These are phyloP conservation scores for Tapirus terrestris DNA, from an alignment of 2,113 vertebrate species.

Conservation along the genomic window DNA sequence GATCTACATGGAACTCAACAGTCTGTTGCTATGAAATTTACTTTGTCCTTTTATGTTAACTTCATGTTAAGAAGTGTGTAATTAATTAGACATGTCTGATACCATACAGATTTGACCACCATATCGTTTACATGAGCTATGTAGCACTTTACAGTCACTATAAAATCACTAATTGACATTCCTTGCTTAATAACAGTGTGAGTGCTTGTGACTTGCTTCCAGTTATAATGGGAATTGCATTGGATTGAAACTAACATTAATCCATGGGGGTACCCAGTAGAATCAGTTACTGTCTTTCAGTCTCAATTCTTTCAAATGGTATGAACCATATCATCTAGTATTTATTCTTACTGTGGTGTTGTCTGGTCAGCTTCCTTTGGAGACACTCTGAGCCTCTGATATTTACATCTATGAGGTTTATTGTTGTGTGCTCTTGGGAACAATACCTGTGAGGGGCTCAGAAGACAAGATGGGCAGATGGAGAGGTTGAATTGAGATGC, in stretches of 20 bases:
- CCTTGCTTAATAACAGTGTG: not conserved
- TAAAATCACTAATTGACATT: not conserved
- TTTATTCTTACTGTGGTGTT: not conserved
- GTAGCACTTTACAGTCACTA: not conserved
- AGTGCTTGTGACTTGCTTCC: not conserved
- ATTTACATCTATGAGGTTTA: not conserved
- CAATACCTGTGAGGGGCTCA: not conserved
- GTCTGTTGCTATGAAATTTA: not conserved
- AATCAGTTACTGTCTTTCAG: not conserved
- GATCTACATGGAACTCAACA: not conserved
- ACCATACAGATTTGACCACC: not conserved
- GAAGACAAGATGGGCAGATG: not conserved
- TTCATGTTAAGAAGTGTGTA: not conserved
- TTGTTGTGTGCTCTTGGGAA: not conserved
- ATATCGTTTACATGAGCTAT: not conserved
- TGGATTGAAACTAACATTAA: constrained; percentile 22
- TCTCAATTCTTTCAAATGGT: not conserved
- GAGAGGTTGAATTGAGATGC: not conserved
- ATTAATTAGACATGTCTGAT: not conserved
- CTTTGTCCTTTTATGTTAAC: not conserved
- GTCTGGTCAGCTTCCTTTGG: not conserved
- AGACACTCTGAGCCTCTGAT: not conserved
- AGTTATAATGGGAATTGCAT: not conserved
- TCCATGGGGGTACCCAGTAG: not conserved
- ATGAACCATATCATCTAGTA: not conserved